Evolutionary conservation across 2,888 invertebrate species (phyloP).

Genomic region (Mongoloraphidia duomilia): DNA sequence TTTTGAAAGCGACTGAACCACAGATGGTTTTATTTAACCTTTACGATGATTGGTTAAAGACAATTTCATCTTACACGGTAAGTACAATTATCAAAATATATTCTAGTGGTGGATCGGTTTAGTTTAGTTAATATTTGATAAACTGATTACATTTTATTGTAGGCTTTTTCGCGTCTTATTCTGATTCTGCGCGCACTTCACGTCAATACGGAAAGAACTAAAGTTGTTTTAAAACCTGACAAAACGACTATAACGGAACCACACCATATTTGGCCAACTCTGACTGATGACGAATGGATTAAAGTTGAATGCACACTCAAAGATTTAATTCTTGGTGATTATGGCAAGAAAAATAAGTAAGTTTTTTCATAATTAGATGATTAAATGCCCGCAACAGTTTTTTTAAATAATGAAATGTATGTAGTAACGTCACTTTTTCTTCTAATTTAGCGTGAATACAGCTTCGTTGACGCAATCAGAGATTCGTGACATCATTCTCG

Average conservation of each 20-base stretch:
- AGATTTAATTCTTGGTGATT: conserved; percentile 96
- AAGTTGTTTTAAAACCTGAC: conserved; percentile 96
- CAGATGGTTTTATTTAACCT: conserved; percentile 99
- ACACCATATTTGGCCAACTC: conserved; percentile 98
- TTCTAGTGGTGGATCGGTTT: neutral
- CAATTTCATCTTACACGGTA: conserved; percentile 95
- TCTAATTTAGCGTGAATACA: conserved; percentile 69
- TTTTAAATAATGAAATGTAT: too few species aligned
- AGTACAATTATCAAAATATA: conserved; percentile 19
- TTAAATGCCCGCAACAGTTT: neutral
- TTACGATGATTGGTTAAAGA: conserved; percentile 99
- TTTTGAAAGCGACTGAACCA: conserved; percentile 96
- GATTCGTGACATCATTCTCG: conserved; percentile 96
- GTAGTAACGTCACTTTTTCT: conserved; percentile 7
- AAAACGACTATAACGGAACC: conserved; percentile 98
- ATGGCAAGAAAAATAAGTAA: conserved; percentile 98
- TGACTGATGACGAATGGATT: conserved; percentile 98
- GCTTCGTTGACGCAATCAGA: conserved; percentile 98
- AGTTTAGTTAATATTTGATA: neutral
- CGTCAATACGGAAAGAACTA: conserved; percentile 97
- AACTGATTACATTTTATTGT: conserved; percentile 9
- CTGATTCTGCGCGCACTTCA: conserved; percentile 92
- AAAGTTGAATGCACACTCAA: conserved; percentile 82
- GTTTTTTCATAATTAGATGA: conserved; percentile 20
- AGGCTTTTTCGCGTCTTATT: conserved; percentile 93